Evolutionary conservation across 2,888 invertebrate genomes (phyloP).

Genomic region (Hypsopygia costalis): DNA sequence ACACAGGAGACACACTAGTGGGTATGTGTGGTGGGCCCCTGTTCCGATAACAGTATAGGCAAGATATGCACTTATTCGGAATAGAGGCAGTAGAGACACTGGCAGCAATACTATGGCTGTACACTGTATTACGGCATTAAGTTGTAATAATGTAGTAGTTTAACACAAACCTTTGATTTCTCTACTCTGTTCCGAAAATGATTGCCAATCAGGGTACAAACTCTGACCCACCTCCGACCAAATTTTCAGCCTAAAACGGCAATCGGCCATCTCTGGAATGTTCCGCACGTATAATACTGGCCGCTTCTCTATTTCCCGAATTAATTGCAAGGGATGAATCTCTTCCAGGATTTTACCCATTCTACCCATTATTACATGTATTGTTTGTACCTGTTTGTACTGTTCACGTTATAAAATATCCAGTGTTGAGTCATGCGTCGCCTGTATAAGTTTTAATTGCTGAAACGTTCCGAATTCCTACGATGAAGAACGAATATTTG

Average conservation of each 20-base stretch:
- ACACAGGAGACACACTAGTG: no score
- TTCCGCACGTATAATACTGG: slow-evolving; percentile 35
- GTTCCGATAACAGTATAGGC: no score
- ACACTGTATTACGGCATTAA: no score
- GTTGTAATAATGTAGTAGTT: no score
- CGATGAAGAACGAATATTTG: background rate
- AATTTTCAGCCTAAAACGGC: slow-evolving; percentile 29
- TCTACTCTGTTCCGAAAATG: slow-evolving; percentile 21
- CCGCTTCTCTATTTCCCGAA: slow-evolving; percentile 41
- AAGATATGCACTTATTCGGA: no score
- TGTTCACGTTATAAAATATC: no score
- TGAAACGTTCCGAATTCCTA: background rate
- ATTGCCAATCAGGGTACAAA: slow-evolving; percentile 32
- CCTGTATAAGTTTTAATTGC: no score
- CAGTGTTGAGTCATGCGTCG: no score
- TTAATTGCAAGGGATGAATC: slow-evolving; percentile 39
- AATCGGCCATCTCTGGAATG: slow-evolving; percentile 28
- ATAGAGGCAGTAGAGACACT: no score
- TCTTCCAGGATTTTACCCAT: slow-evolving; percentile 34
- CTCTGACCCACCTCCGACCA: slow-evolving; percentile 37
- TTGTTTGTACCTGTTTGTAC: no score
- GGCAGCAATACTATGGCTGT: no score
- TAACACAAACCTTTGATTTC: slow-evolving; percentile 24
- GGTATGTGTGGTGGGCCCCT: no score
- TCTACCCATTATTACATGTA: slow-evolving; percentile 7